phyloP scores from a whole-genome alignment of 2,113 vertebrate species.

The Actinemys pallida region DNA sequence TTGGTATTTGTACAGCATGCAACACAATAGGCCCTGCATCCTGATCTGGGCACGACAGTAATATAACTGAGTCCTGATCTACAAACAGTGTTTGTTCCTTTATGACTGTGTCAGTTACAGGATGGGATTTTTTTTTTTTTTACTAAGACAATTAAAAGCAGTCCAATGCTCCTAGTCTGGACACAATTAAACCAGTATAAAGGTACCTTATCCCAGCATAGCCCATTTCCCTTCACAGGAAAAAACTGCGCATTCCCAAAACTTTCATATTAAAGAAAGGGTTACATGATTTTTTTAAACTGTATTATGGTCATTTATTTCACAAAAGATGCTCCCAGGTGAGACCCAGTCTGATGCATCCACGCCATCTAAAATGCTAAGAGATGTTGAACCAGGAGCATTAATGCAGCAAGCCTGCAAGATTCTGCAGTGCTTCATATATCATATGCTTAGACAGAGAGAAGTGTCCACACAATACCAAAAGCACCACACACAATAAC shows the following conservation, averaged over 20 bases:
- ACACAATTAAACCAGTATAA: not conserved
- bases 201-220: not conserved
- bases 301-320: conserved; percentile 63
- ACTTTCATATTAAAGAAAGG: not conserved
- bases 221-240: not conserved
- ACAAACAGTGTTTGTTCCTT: not conserved
- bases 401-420: conserved; percentile 26
- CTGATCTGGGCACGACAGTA: not conserved
- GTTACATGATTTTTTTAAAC: not conserved
- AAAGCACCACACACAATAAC: not conserved
- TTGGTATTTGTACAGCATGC: not conserved
- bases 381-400: conserved; percentile 48
- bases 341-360: conserved; percentile 47
- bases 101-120: not conserved
- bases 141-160: not conserved
- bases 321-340: conserved; percentile 32
- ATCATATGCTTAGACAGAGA: not conserved
- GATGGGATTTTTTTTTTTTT: not conserved
- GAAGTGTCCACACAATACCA: not conserved
- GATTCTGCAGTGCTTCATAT: not conserved
- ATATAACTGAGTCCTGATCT: not conserved
- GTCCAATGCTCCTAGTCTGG: not conserved
- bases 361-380: conserved; percentile 55
- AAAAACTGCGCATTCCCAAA: not conserved
- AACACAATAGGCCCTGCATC: not conserved